Conservation (phyloP, 2,113 vertebrate genomes). For the Pantherophis guttatus region DNA sequence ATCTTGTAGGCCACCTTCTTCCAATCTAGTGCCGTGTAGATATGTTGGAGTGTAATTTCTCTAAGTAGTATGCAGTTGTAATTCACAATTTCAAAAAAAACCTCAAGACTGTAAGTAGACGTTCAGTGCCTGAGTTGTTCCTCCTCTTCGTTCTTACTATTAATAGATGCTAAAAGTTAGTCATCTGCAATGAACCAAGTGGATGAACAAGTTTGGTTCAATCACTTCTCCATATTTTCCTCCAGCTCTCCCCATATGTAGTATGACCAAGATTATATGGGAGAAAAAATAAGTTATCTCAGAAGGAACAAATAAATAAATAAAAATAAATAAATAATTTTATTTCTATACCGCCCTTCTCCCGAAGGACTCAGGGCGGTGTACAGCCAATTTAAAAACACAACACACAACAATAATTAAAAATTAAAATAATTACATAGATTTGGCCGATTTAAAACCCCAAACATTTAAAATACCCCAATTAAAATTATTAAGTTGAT, state of each 20-base stretch:
- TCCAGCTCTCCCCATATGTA: neutral
- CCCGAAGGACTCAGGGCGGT: too few relatives aligned
- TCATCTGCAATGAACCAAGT: neutral
- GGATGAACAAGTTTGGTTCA: neutral
- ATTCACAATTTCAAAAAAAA: neutral
- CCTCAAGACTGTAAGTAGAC: neutral
- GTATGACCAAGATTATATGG: neutral
- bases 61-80: neutral
- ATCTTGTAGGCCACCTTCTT: neutral
- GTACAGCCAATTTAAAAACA: too few relatives aligned
- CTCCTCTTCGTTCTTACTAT: neutral
- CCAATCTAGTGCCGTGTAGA: neutral
- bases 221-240: neutral
- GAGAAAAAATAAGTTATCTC: neutral
- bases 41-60: neutral
- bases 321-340: too few relatives aligned
- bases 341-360: too few relatives aligned
- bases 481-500: too few relatives aligned
- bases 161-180: neutral
- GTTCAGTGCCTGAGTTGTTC: neutral
- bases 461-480: too few relatives aligned
- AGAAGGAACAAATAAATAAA: neutral
- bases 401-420: too few relatives aligned
- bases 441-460: too few relatives aligned
- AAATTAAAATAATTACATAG: too few relatives aligned